Evolutionary conservation across 2,888 invertebrate genomes (phyloP).

Genomic region (Drosophila incognita): DNA sequence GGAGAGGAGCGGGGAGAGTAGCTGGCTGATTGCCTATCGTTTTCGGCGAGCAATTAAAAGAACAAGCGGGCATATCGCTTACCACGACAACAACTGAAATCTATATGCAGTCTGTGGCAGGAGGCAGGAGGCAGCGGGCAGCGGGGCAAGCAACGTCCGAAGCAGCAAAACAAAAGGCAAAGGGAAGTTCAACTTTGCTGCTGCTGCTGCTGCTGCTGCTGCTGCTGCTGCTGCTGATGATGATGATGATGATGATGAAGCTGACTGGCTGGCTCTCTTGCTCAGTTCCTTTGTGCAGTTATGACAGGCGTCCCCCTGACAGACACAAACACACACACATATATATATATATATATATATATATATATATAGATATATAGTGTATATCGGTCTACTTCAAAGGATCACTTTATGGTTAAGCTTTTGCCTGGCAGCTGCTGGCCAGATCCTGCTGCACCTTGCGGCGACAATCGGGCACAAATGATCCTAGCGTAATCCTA

Average conservation of each 20-base stretch:
- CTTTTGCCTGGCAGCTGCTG: constrained; percentile 46
- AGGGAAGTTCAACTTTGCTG: constrained; percentile 52
- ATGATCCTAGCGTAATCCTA: constrained; percentile 49
- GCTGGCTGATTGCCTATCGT: constrained; percentile 76
- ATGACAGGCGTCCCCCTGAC: constrained; percentile 82
- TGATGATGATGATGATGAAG: constrained; percentile 26
- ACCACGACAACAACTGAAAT: constrained; percentile 71
- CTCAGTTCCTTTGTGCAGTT: constrained; percentile 72
- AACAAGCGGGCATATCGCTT: constrained; percentile 80
- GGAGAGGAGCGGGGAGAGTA: constrained; percentile 2
- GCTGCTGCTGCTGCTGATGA: neutral
- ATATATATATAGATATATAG: neutral
- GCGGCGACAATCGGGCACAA: constrained; percentile 36
- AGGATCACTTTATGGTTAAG: constrained; percentile 30
- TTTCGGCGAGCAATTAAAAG: constrained; percentile 80
- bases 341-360: neutral
- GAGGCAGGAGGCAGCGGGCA: constrained; percentile 22
- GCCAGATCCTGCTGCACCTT: constrained; percentile 28
- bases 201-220: neutral
- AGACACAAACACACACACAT: neutral
- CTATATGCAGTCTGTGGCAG: constrained; percentile 59
- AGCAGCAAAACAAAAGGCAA: constrained; percentile 39
- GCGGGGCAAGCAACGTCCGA: constrained; percentile 4
- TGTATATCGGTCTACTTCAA: constrained; percentile 38
- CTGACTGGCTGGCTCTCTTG: constrained; percentile 21